Evolutionary conservation across 1,140 invertebrate genomes (phyloP), one percentile per base, ranked within the genome.

Genomic region (Scaptomyza montana): DNA sequence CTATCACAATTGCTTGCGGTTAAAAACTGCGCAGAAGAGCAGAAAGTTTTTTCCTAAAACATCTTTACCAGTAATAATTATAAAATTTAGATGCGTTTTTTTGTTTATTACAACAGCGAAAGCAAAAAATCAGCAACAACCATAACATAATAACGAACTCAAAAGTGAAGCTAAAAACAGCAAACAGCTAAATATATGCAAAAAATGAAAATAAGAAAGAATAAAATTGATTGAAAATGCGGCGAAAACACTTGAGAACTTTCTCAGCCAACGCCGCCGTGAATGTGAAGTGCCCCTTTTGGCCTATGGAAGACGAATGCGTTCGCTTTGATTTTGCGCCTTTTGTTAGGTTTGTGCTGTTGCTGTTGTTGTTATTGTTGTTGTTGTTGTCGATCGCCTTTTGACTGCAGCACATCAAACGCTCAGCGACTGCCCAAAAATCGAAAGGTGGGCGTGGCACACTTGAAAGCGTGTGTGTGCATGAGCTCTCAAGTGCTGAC

Each of bases 381-480:
- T 16, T 16, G 16, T 60, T 49, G 8, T 57, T 67, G 65, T 62
- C 65, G 78, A 82, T 82, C 71, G 75, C 30, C 69, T 81, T 80
- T 69, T 74, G 36, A 41, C 41, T 43, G 69, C 33, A 30, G 59
- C 41, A 81, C 79, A 84, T 81, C 79, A 81, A 81, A 80, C 53
- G 67, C 8, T 0, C 13, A 6, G 9, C 16, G 10, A 6, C 56
- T 19, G 55, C 28, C 43, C 41, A 59, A 21, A 49, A 67, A 57
- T 66, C 39, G 1, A n/a, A 43, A 9, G 49, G 13, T 33, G 54
- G 50, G 78, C 61, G 54, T 53, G 41, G 33, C 64, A 54, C 80
- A 76, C 80, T 82, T 78, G 71, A 72, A 71, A 63, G 71, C 80
- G 80, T 82, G 80, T 82, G 46, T 77, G 56, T 65, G 80, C 80